A percentile compares a stretch with the other conserved stretches of the same genome.
phyloP scores from a whole-genome alignment of 2,888 invertebrate genomes.

The Cyrtodaria siliqua region DNA sequence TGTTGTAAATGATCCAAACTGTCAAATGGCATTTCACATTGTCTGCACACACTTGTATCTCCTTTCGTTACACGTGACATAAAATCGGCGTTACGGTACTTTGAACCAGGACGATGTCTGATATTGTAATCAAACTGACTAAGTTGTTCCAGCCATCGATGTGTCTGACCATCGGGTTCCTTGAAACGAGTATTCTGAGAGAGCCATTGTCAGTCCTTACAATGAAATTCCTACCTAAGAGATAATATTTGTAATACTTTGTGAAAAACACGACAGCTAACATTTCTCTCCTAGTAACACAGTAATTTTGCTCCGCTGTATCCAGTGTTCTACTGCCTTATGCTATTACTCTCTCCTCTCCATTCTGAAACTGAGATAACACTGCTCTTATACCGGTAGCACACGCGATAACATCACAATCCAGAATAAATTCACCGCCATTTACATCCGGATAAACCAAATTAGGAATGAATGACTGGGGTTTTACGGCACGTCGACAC shows the following conservation, averaged over 20 bases:
- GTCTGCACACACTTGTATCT: constrained; percentile 25
- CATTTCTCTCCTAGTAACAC: constrained; percentile 54
- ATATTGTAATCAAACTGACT: constrained; percentile 50
- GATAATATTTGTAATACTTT: constrained; percentile 60
- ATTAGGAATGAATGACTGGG: constrained; percentile 33
- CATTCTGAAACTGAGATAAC: constrained; percentile 57
- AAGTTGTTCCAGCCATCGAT: constrained; percentile 47
- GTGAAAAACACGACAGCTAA: constrained; percentile 61
- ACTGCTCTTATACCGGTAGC: constrained; percentile 63
- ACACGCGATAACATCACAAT: constrained; percentile 62
- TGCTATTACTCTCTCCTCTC: constrained; percentile 59
- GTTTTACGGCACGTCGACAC: too few relatives aligned
- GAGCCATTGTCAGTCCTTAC: constrained; percentile 63
- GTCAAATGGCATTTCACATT: constrained; percentile 32
- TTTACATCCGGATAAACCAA: constrained; percentile 45
- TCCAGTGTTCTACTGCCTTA: constrained; percentile 49
- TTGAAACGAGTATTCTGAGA: constrained; percentile 56
- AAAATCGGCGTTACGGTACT: constrained; percentile 32
- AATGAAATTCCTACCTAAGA: constrained; percentile 50
- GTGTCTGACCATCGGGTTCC: constrained; percentile 46
- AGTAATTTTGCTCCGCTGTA: constrained; percentile 52
- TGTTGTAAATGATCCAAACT: too few relatives aligned
- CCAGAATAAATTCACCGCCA: constrained; percentile 49
- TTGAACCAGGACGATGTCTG: constrained; percentile 41
- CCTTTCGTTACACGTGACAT: constrained; percentile 40